phyloP scores from a whole-genome alignment of 2,797 vertebrate genomes.

The Eulemur mongoz region DNA sequence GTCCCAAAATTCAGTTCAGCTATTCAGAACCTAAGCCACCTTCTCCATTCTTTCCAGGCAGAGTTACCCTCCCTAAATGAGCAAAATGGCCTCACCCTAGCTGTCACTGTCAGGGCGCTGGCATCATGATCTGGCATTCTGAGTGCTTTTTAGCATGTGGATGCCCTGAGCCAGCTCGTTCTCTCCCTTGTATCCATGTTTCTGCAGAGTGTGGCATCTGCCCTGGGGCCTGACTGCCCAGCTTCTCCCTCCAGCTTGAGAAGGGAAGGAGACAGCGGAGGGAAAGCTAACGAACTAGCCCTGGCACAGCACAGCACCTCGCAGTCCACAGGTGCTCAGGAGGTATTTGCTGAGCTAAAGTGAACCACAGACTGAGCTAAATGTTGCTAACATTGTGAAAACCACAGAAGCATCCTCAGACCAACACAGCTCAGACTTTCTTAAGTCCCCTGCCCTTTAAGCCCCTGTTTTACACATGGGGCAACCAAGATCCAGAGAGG shows the following conservation, averaged over 20 bases:
- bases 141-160: neutral
- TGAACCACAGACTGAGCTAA: neutral
- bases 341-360: neutral
- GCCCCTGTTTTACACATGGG: neutral
- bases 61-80: neutral
- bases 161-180: neutral
- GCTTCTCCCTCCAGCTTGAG: neutral
- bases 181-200: neutral
- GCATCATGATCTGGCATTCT: neutral
- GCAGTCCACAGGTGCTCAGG: neutral
- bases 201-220: neutral
- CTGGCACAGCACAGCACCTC: neutral
- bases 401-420: neutral
- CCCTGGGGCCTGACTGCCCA: neutral
- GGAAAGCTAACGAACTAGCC: neutral
- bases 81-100: neutral
- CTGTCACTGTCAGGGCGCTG: neutral
- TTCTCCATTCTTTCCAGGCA: neutral
- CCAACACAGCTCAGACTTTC: neutral
- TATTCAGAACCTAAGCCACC: neutral
- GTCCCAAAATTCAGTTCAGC: neutral
- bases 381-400: neutral
- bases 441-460: neutral
- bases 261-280: neutral
- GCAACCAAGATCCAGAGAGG: neutral